Conservation (phyloP, 2,888 invertebrate genomes). For the Sepioteuthis lessoniana region DNA sequence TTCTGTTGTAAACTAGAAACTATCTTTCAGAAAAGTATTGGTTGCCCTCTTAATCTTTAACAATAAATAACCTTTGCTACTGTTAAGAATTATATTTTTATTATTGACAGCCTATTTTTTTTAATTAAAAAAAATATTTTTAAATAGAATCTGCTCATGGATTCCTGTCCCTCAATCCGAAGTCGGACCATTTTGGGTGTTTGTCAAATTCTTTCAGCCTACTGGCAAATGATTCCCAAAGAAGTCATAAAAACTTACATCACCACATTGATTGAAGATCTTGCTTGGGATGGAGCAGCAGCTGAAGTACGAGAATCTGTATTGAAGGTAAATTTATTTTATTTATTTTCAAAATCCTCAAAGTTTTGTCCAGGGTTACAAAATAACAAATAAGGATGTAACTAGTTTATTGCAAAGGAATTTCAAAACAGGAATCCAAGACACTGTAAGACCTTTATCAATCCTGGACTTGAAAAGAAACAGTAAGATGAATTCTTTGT, state of each 20-base stretch:
- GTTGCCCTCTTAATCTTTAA: too few species aligned
- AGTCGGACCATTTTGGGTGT: slow-evolving; percentile 66
- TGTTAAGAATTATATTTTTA: background rate
- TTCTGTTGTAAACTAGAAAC: too few species aligned
- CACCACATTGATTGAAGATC: slow-evolving; percentile 66
- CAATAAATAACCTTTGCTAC: background rate
- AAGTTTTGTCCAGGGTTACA: too few species aligned
- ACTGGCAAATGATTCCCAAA: slow-evolving; percentile 73
- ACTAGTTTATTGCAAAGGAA: too few species aligned
- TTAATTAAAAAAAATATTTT: background rate
- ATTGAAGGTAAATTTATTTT: slow-evolving; percentile 62
- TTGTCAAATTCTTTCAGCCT: slow-evolving; percentile 66
- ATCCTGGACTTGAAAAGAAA: too few species aligned
- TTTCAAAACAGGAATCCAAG: too few species aligned
- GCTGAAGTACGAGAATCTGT: slow-evolving; percentile 72
- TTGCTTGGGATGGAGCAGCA: slow-evolving; percentile 71
- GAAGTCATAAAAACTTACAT: slow-evolving; percentile 68
- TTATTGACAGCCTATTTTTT: background rate
- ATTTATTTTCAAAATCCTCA: background rate
- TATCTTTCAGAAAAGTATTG: too few species aligned
- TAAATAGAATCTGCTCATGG: slow-evolving; percentile 64
- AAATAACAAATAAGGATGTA: too few species aligned
- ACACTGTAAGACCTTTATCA: too few species aligned
- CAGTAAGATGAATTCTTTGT: too few species aligned
- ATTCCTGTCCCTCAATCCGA: slow-evolving; percentile 64